A percentile compares a stretch with the other conserved stretches of the same genome.
Conservation (phyloP, 2,888 invertebrate genomes). For the Drosophila birchii region DNA sequence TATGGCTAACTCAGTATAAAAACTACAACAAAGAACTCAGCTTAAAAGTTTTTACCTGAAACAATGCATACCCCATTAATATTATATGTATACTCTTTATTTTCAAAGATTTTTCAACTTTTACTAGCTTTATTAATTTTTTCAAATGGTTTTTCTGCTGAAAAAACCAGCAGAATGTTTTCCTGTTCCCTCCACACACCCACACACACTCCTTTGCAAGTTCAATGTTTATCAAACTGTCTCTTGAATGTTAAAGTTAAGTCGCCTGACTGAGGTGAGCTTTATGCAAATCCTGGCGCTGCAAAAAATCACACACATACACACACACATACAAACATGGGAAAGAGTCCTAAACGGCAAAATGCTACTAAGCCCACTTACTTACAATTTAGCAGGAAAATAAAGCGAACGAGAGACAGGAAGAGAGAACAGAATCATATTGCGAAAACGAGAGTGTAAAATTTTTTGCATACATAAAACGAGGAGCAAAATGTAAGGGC, state of each 20-base stretch:
- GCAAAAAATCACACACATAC: constrained; percentile 50
- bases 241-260: constrained; percentile 69
- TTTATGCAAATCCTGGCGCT: constrained; percentile 72
- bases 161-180: background rate
- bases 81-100: too few species aligned
- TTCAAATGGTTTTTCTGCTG: background rate
- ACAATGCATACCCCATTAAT: too few species aligned
- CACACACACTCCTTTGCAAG: constrained; percentile 23
- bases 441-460: constrained; percentile 78
- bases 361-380: constrained; percentile 80
- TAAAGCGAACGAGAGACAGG: constrained; percentile 43
- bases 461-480: constrained; percentile 75
- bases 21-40: background rate
- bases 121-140: background rate
- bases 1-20: background rate
- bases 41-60: too few species aligned
- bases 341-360: constrained; percentile 64
- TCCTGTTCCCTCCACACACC: background rate
- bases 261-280: constrained; percentile 61
- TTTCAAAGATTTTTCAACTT: background rate
- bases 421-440: constrained; percentile 56
- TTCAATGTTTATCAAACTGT: constrained; percentile 65
- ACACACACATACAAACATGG: constrained; percentile 6
- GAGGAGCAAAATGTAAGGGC: constrained; percentile 53
- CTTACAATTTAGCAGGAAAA: constrained; percentile 73